phyloP scores from a whole-genome alignment of 2,797 vertebrate genomes.

The Gila robusta region DNA sequence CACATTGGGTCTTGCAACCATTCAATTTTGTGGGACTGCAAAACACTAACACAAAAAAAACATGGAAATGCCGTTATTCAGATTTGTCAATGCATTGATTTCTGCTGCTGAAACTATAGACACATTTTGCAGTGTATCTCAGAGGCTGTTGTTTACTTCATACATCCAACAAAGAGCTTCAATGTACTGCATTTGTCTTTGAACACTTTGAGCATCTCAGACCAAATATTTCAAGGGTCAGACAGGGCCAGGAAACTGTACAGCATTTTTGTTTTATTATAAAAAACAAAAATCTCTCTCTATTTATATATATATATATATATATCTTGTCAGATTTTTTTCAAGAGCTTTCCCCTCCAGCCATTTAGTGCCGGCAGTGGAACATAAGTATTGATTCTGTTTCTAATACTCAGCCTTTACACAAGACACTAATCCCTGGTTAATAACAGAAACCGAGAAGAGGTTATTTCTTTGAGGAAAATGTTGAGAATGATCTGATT shows the following conservation, averaged over 20 bases:
- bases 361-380: conserved; percentile 32
- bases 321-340: conserved; percentile 13
- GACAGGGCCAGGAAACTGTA: conserved; percentile 11
- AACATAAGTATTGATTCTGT: conserved; percentile 47
- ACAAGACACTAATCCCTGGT: conserved; percentile 28
- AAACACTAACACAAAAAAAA: neutral
- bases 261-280: conserved; percentile 31
- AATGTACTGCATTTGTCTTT: conserved; percentile 19
- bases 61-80: neutral
- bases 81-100: neutral
- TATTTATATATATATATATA: neutral
- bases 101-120: neutral
- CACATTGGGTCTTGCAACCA: neutral
- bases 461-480: conserved; percentile 32
- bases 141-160: conserved; percentile 16
- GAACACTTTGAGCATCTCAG: conserved; percentile 8
- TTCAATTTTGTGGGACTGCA: neutral
- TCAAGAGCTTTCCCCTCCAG: conserved; percentile 22
- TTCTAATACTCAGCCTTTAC: conserved; percentile 18
- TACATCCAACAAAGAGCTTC: neutral
- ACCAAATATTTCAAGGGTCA: conserved; percentile 27
- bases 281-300: neutral
- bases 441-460: conserved; percentile 24
- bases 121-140: neutral
- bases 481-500: conserved; percentile 3